Evolutionary conservation across 2,797 vertebrate species (phyloP).

Genomic region (Garrulus glandarius): DNA sequence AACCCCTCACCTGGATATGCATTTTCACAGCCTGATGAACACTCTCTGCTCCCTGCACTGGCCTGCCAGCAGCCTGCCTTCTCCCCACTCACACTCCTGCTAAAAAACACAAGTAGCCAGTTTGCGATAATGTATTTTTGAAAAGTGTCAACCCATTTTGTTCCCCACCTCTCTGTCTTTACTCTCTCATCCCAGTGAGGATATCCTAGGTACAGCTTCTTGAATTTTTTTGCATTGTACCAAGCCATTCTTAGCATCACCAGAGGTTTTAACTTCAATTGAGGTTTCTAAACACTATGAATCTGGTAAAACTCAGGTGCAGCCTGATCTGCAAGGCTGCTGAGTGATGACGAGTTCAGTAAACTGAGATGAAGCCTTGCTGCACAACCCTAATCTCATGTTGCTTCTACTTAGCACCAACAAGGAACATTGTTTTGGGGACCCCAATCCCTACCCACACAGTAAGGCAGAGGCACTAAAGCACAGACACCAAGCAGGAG

Average conservation of each 20-base stretch:
- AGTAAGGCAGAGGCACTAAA: not conserved
- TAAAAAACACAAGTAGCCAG: not conserved
- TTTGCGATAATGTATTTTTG: not conserved
- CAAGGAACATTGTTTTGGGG: not conserved
- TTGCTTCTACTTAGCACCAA: not conserved
- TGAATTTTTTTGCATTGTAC: not conserved
- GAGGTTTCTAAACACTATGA: not conserved
- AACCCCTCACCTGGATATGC: not conserved
- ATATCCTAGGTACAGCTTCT: not conserved
- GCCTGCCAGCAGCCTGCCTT: not conserved
- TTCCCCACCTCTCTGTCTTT: not conserved
- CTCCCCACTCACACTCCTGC: not conserved
- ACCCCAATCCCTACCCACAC: not conserved
- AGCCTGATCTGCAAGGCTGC: not conserved
- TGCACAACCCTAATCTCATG: not conserved
- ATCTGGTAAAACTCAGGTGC: not conserved
- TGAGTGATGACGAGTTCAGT: not conserved
- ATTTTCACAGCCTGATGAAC: not conserved
- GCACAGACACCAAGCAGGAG: not conserved
- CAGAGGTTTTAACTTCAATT: not conserved
- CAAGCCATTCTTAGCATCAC: not conserved
- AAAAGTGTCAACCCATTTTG: not conserved
- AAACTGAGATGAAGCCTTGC: not conserved
- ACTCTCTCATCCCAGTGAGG: not conserved
- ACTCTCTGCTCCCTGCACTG: fast-evolving